phyloP scores from a whole-genome alignment of 2,113 vertebrate genomes.

The Calidris pygmaea region DNA sequence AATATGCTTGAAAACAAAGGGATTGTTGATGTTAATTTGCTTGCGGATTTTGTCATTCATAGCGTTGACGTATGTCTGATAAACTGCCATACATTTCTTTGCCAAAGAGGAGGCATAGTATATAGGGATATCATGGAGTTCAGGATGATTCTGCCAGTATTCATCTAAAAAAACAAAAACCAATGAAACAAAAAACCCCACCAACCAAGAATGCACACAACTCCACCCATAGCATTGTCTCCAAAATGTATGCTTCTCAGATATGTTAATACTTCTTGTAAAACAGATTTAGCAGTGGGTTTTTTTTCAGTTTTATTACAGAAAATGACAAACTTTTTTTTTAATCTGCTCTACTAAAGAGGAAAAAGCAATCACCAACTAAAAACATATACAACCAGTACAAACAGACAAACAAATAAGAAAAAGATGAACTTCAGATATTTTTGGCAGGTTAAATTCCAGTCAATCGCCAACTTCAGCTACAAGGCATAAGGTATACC shows the following conservation, averaged over 20 bases:
- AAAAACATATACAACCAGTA: neutral
- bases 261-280: neutral
- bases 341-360: neutral
- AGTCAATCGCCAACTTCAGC: neutral
- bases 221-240: neutral
- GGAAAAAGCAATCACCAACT: neutral
- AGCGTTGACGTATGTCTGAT: constrained; percentile 96
- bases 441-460: neutral
- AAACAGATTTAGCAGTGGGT: neutral
- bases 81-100: constrained; percentile 98
- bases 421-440: neutral
- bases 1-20: constrained; percentile 98
- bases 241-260: neutral
- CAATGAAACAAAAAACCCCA: neutral
- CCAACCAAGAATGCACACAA: neutral
- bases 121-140: constrained; percentile 97
- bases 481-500: neutral
- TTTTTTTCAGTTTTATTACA: neutral
- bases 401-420: neutral
- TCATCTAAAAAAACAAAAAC: constrained; percentile 79
- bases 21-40: constrained; percentile 98
- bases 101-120: constrained; percentile 97
- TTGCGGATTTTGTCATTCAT: constrained; percentile 99
- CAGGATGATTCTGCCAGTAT: constrained; percentile 99
- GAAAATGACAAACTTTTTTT: neutral